These are phyloP conservation scores for Bombus waltoni DNA, from an alignment of 1,140 invertebrate genomes.

Conservation along the genomic window DNA sequence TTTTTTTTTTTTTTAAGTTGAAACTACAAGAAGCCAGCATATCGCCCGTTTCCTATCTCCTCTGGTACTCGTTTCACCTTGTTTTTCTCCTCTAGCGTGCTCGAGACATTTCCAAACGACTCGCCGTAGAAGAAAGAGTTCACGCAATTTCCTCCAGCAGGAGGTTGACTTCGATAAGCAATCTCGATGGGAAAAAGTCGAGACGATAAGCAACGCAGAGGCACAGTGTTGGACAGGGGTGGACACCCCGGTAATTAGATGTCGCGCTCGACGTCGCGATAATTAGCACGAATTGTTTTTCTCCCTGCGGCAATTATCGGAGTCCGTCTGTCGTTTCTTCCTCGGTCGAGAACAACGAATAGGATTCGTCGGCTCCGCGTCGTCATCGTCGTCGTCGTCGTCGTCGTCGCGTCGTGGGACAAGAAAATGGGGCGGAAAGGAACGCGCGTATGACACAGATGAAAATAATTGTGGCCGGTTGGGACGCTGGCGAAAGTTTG, in stretches of 20 bases:
- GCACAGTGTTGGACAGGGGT: neutral
- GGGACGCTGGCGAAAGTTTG: constrained; percentile 26
- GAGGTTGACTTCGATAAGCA: constrained; percentile 36
- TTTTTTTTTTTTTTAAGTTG: no score
- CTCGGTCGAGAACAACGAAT: no score
- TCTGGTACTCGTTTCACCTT: neutral
- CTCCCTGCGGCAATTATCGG: constrained; percentile 63
- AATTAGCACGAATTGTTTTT: constrained; percentile 72
- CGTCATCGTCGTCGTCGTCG: no score
- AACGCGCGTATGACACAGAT: constrained; percentile 15
- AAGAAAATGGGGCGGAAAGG: neutral
- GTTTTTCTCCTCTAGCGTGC: neutral
- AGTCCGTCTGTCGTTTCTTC: constrained; percentile 24
- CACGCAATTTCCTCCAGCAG: neutral
- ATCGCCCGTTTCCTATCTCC: neutral
- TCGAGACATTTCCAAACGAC: constrained; percentile 15
- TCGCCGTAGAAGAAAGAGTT: neutral
- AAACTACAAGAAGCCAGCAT: no score
- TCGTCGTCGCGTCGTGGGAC: neutral
- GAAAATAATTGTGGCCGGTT: constrained; percentile 35
- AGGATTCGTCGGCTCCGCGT: neutral
- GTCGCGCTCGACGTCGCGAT: constrained; percentile 61
- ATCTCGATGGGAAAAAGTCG: constrained; percentile 33
- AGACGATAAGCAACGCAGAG: no score
- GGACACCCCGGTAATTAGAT: constrained; percentile 64